Evolutionary conservation across 2,113 vertebrate genomes (phyloP).

Genomic region (Nannospalax galili): DNA sequence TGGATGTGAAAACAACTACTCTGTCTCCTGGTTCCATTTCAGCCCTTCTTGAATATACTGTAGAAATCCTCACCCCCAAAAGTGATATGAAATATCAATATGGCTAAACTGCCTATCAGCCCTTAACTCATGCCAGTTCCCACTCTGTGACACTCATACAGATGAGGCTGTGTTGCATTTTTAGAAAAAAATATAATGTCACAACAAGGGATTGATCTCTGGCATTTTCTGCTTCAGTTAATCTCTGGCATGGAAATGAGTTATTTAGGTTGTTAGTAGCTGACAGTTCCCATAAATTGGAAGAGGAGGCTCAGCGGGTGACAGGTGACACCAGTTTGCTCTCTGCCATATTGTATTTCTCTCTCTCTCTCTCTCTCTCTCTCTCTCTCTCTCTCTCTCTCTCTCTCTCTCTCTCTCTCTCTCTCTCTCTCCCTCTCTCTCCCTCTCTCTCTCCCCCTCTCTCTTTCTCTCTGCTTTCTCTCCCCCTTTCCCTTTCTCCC

Average conservation of each 20-base stretch:
- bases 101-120: not conserved
- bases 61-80: not conserved
- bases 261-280: slow-evolving; percentile 55
- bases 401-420: not conserved
- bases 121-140: not conserved
- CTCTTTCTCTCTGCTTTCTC: not conserved
- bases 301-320: slow-evolving; percentile 15
- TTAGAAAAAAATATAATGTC: slow-evolving; percentile 4
- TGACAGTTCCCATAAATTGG: slow-evolving; percentile 51
- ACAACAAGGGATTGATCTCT: slow-evolving; percentile 25
- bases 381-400: not conserved
- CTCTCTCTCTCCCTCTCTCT: not conserved
- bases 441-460: not conserved
- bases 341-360: too few relatives aligned
- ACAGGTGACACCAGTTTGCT: slow-evolving; percentile 13
- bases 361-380: not conserved
- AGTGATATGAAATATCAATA: not conserved
- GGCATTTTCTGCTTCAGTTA: slow-evolving; percentile 65
- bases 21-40: not conserved
- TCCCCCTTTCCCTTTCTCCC: not conserved
- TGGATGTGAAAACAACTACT: not conserved
- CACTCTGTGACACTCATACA: not conserved
- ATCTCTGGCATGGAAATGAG: slow-evolving; percentile 60
- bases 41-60: not conserved
- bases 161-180: slow-evolving; percentile 22